Base-by-base conservation (phyloP, 2,888 invertebrate species). In the Rhingia campestris region DNA sequence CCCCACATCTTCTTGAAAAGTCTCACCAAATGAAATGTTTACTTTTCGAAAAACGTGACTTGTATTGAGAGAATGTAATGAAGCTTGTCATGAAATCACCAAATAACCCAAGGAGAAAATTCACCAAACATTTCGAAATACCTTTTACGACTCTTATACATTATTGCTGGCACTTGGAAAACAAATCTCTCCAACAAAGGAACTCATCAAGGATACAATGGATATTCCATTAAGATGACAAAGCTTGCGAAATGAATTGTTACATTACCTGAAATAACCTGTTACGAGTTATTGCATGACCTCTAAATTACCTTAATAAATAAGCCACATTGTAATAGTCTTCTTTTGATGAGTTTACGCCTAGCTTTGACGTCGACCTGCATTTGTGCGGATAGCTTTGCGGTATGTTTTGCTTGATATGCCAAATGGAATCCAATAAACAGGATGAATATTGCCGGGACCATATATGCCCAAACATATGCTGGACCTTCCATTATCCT, bases 381-480 rank as follows among this genome's bases (percentile, higher is more conserved):
- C 92, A 94, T 92, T 86, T 93, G 93, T 88, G 93, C 93, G 45
- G 93, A 93, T 88, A 93, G 93, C 87, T 93, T 92, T 10, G 94
- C 93, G 9, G 93, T 92, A 64, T 93, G 91, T 30, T 93, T 93
- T 37, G 94, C 93, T 86, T 93, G 92, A 47, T 92, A 87, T 73
- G 87, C 87, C 14, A 88, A 81, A 85, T 93, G 92, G 76, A 92
- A 91, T 47, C 92, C 89, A 37, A 91, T 88, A 49, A 92, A 87
- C 7, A 93, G 90, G 39, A 93, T 89, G 51, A 92, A 86, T 49
- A 91, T 89, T 45, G 93, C 90, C 10, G 94, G 93, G 32, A 93
- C 85, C 86, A 88, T 87, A 59, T 87, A 88, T 30, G 88, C 87
- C 87, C 88, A 88, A 41, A 88, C 86, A 53, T 88, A 88, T 32